Percentiles rank a stretch among this genome's conserved stretches.
Conservation (phyloP, 2,797 vertebrate genomes). For the Halcyon smyrnensis region DNA sequence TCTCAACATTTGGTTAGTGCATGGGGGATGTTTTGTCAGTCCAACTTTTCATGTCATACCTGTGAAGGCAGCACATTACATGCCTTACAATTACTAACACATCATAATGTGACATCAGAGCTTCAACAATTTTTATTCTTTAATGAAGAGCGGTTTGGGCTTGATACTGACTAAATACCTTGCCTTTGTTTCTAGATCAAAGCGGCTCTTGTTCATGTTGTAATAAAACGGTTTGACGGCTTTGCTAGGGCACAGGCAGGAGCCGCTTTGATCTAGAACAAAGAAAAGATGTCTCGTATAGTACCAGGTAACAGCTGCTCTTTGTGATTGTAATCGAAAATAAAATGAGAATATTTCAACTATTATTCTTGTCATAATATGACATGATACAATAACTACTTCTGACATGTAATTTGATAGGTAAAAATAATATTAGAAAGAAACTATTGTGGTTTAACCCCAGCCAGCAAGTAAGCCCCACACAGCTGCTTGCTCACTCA, state of each 20-base stretch:
- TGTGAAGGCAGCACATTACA: background rate
- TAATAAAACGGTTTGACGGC: background rate
- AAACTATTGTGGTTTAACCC: background rate
- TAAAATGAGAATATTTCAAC: constrained; percentile 49
- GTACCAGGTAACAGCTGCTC: constrained; percentile 36
- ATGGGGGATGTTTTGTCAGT: background rate
- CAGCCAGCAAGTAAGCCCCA: background rate
- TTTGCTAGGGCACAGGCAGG: background rate
- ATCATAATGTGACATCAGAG: background rate
- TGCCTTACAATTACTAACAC: background rate
- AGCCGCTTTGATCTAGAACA: constrained; percentile 43
- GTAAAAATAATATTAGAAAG: constrained; percentile 34
- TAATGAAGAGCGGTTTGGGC: constrained; percentile 20
- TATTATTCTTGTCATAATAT: constrained; percentile 62
- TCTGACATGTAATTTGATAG: constrained; percentile 33
- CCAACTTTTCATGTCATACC: background rate
- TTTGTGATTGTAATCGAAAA: constrained; percentile 52
- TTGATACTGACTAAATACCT: background rate
- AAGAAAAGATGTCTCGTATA: background rate
- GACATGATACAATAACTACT: constrained; percentile 41
- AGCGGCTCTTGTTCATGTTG: background rate
- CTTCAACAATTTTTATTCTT: background rate
- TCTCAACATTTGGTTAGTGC: background rate
- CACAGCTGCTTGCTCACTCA: background rate
- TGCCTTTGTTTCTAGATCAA: constrained; percentile 38